Base-by-base conservation (phyloP, 2,888 invertebrate species). In the Dermolepida albohirtum region DNA sequence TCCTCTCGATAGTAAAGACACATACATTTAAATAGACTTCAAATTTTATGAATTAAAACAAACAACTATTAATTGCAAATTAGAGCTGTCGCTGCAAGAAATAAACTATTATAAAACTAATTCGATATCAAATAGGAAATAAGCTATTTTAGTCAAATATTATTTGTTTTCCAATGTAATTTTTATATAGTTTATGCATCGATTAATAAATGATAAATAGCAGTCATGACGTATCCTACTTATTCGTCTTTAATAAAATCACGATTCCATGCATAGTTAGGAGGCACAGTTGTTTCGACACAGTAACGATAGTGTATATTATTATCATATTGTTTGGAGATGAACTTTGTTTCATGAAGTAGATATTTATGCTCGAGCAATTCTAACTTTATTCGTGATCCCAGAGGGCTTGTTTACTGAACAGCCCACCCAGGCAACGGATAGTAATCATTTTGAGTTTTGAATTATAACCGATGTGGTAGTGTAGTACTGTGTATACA, bases 361-460 rank as follows among this genome's bases (percentile, higher is more conserved):
- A 59, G 66, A 69, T 69, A 66, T 69, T 69, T 69, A 69, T 69
- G 66, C 66, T 69, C 65, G 69, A 69, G 62, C 69, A 69, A 66
- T 66, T 43, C 62, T 62, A 69, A 69, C 69, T 69, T 69, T 69
- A 62, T 62, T 69, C 66, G 69, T 69, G 69, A 69, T 69, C 74
- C 74, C 72, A 70, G 69, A 69, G 74, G 73, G 70, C 71, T 70
- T 72, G 72, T 73, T 71, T 70, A 67, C 68, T 70, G 71, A 74
- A 73, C 72, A 73, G 72, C 72, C 71, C 71, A 73, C 74, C 73
- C 71, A 73, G 74, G 74, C 70, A 69, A 69, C 71, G 64, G 70
- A 70, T 67, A 67, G 72, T 71, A 73, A 74, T 74, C 72, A 73
- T 74, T 74, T 74, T 73, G 67, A 73, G 72, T 74, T 75, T 74